phyloP scores from a whole-genome alignment of 2,888 invertebrate species.

The Laothoe populi region DNA sequence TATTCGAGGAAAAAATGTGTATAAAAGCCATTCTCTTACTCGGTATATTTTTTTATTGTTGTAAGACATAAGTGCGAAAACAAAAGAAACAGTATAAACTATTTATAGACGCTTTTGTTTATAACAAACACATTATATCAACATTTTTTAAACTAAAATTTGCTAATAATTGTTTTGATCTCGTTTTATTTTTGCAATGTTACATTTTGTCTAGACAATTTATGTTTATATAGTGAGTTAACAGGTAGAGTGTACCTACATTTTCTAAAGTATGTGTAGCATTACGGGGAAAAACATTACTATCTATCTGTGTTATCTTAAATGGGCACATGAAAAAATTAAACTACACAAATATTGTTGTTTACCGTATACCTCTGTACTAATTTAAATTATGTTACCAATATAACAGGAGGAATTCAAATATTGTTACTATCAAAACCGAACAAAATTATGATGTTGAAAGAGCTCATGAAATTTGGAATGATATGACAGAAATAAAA shows the following conservation, averaged over 20 bases:
- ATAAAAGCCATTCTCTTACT: too few relatives aligned
- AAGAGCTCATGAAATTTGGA: neutral
- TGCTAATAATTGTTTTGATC: too few relatives aligned
- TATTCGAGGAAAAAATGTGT: too few relatives aligned
- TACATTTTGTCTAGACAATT: neutral
- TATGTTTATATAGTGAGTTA: neutral
- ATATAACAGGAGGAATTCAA: too few relatives aligned
- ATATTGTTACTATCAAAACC: too few relatives aligned
- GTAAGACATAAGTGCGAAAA: too few relatives aligned
- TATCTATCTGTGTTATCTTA: slow-evolving; percentile 8
- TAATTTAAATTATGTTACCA: neutral
- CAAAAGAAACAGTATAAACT: too few relatives aligned
- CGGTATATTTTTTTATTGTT: neutral
- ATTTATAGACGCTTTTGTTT: too few relatives aligned
- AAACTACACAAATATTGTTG: neutral
- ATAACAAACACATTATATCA: too few relatives aligned
- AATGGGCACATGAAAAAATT: neutral
- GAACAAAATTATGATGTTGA: too few relatives aligned
- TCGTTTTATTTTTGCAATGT: neutral
- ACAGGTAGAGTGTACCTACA: neutral
- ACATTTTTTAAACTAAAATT: too few relatives aligned
- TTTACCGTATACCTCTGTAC: too few relatives aligned
- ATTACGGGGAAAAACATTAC: neutral
- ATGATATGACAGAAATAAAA: neutral
- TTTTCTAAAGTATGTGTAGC: neutral